A percentile compares a stretch with the other conserved stretches of the same genome.
Conservation (phyloP, 2,113 vertebrate species). For the Malurus alboscapulatus region DNA sequence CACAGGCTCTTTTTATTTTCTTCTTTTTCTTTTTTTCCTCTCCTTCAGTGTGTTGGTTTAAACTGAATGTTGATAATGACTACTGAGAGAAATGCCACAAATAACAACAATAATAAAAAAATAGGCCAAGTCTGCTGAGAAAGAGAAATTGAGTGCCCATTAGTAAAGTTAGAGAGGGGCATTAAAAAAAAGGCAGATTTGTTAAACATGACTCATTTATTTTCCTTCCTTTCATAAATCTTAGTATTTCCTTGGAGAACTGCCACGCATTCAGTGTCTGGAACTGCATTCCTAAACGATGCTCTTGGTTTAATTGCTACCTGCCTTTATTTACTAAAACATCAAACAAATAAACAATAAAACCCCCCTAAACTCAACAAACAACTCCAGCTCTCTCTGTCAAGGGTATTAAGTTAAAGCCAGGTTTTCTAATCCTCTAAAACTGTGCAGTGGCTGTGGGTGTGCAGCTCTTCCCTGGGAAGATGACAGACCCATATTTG, state of each 20-base stretch:
- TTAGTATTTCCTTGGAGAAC: not conserved
- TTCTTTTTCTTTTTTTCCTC: not conserved
- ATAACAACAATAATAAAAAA: slow-evolving; percentile 3
- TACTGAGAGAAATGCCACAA: not conserved
- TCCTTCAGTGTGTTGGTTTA: not conserved
- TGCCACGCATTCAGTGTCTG: not conserved
- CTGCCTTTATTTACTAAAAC: not conserved
- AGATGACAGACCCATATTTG: not conserved
- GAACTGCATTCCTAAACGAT: not conserved
- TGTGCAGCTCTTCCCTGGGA: not conserved
- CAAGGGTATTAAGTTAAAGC: not conserved
- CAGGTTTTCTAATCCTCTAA: not conserved
- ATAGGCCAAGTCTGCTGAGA: not conserved
- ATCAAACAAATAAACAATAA: not conserved
- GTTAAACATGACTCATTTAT: not conserved
- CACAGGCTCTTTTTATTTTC: not conserved
- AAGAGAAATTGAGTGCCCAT: not conserved
- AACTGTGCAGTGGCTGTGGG: not conserved
- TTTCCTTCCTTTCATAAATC: not conserved
- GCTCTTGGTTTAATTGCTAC: not conserved
- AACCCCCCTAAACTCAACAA: not conserved
- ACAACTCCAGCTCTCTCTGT: not conserved
- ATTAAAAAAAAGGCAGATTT: slow-evolving; percentile 28
- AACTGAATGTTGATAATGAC: not conserved
- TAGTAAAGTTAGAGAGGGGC: slow-evolving; percentile 6